Base-by-base conservation (phyloP, 2,797 vertebrate genomes). In the Catharus ustulatus region DNA sequence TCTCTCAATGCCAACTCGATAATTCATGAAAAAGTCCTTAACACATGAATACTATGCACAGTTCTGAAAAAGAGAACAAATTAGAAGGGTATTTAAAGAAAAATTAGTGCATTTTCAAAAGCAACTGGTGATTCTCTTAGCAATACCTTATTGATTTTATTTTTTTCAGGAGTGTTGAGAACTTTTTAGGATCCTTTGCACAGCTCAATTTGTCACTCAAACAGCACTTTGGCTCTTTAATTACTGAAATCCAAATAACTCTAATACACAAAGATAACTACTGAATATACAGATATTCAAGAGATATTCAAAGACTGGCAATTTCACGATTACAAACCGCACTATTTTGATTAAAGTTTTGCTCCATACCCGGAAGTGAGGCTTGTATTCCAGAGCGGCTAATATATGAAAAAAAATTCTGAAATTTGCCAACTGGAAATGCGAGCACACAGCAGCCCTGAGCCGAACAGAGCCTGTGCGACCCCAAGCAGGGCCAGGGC, bases 101-200 rank as follows among this genome's bases (percentile, higher is more conserved):
- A 92, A 91, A 61, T 21, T 0, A 46, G 16, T 40, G 11, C 2
- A 46, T 82, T 89, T 91, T 69, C 46, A 76, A 81, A 86, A 82
- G 26, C 2, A 2, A 32, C 23, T 68, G 3, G 8, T 71, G 45
- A 67, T 87, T 83, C 32, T 74, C n/a, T 6, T 20, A 69, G 32
- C 22, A 36, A 3, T 32, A 13, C 16, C 4, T 54, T 17, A 48
- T 0, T 27, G 0, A 3, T 16, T n/a, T 32, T 34, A 48, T 48
- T 55, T 43, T 54, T 30, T 75, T 58, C 10, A 19, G 4, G 13
- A 73, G 3, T 32, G 10, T n/a, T 69, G 42, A 81, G 20, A 55
- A 42, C 13, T 82, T 68, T 36, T 64, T 48, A 69, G 73, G 38
- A 69, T 74, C 3, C 9, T 66, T 86, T 64, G 6, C 48, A 38